Evolutionary conservation across 2,888 invertebrate genomes (phyloP).

Genomic region (Hipparchia semele): DNA sequence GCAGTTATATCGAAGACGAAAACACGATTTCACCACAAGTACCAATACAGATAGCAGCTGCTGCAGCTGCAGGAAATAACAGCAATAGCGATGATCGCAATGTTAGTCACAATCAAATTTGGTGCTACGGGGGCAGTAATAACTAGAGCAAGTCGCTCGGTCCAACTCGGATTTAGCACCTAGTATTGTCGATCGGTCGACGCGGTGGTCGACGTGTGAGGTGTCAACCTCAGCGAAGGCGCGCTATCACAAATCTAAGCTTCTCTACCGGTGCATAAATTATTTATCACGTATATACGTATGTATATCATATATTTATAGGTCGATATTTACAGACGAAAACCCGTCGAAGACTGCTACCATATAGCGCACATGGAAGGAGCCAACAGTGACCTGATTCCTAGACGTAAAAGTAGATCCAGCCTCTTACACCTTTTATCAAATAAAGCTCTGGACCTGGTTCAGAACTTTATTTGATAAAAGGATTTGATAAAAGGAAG

Average conservation of each 20-base stretch:
- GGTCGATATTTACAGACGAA: slow-evolving; percentile 74
- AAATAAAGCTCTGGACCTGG: not conserved
- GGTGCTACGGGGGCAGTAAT: slow-evolving; percentile 49
- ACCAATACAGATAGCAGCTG: not conserved
- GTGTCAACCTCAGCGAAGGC: slow-evolving; percentile 29
- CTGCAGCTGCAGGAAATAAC: not conserved
- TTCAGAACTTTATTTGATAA: no score
- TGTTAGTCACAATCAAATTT: not conserved
- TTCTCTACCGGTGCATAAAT: slow-evolving; percentile 80
- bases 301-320: slow-evolving; percentile 78
- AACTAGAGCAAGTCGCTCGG: slow-evolving; percentile 76
- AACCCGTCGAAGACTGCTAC: slow-evolving; percentile 49
- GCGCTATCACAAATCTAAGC: slow-evolving; percentile 79
- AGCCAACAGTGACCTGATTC: not conserved
- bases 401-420: not conserved
- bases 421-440: not conserved
- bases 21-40: no score
- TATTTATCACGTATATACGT: slow-evolving; percentile 79
- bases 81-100: not conserved
- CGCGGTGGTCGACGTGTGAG: slow-evolving; percentile 48
- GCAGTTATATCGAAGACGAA: no score
- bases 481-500: no score
- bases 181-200: slow-evolving; percentile 81
- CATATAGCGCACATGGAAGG: not conserved
- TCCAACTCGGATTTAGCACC: slow-evolving; percentile 79